These are phyloP conservation scores for Diadegma fenestrale DNA, from an alignment of 2,888 invertebrate species.

Conservation along the genomic window DNA sequence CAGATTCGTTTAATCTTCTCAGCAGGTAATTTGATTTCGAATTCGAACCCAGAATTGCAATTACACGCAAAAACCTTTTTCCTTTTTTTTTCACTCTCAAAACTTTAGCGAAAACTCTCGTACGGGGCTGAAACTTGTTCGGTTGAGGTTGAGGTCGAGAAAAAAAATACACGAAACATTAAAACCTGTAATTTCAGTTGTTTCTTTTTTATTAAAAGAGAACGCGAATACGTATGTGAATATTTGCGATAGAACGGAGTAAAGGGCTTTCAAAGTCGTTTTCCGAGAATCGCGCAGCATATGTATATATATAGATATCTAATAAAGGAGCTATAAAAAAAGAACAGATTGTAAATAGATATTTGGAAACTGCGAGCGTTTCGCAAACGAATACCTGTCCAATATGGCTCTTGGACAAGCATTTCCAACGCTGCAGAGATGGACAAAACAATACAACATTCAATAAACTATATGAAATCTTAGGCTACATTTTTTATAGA, in stretches of 20 bases:
- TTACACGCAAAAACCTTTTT: too few relatives aligned
- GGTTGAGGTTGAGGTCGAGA: neutral
- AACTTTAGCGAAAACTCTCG: neutral
- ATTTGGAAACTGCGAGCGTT: neutral
- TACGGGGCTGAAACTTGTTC: neutral
- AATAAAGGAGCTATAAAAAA: slow-evolving; percentile 37
- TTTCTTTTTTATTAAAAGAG: slow-evolving; percentile 55
- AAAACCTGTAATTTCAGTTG: slow-evolving; percentile 19
- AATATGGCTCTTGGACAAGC: slow-evolving; percentile 80
- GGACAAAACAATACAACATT: slow-evolving; percentile 18
- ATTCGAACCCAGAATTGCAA: neutral
- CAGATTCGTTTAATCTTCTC: neutral
- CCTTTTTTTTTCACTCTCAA: neutral
- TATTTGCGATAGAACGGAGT: slow-evolving; percentile 53
- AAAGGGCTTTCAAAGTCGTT: slow-evolving; percentile 44
- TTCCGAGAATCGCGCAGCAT: neutral
- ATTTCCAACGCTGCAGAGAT: slow-evolving; percentile 58
- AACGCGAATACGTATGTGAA: slow-evolving; percentile 64
- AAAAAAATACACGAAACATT: neutral
- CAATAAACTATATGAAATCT: neutral
- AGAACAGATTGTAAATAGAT: slow-evolving; percentile 13
- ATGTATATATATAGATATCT: neutral
- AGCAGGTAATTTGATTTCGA: neutral
- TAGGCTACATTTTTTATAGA: slow-evolving; percentile 14
- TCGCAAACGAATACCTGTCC: slow-evolving; percentile 69